Conservation (phyloP, 1,140 invertebrate species). For the Latrodectus geometricus region DNA sequence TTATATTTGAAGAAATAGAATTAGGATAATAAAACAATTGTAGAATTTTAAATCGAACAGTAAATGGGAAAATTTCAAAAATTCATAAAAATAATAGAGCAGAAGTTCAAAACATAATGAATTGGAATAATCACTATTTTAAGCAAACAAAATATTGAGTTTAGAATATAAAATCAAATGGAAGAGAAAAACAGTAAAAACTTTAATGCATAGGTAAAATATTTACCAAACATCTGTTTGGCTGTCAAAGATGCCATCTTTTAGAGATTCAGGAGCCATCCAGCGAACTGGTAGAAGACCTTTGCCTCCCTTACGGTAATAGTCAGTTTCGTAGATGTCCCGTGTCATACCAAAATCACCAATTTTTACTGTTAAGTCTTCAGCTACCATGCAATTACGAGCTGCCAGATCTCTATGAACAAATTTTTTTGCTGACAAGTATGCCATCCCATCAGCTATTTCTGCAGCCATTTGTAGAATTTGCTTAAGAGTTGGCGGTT, state of each 20-base stretch:
- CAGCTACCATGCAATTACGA: constrained; percentile 95
- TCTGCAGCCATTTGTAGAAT: constrained; percentile 89
- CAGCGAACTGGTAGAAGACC: constrained; percentile 83
- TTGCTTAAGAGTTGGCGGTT: constrained; percentile 66
- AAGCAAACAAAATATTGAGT: too few relatives aligned
- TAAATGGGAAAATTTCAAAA: too few relatives aligned
- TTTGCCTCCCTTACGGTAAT: constrained; percentile 91
- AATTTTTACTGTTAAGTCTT: constrained; percentile 93
- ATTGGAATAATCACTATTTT: too few relatives aligned
- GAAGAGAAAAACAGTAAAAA: too few relatives aligned
- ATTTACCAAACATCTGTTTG: constrained; percentile 94
- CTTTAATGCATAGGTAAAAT: too few relatives aligned
- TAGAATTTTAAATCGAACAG: too few relatives aligned
- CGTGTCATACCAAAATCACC: constrained; percentile 93
- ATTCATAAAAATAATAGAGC: too few relatives aligned
- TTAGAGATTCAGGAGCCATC: constrained; percentile 97
- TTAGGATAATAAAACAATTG: too few relatives aligned
- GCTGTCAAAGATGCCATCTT: constrained; percentile 94
- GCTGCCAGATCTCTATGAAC: constrained; percentile 97
- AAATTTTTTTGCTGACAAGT: constrained; percentile 92
- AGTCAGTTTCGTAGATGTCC: constrained; percentile 97
- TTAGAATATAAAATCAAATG: too few relatives aligned
- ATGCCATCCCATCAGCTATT: constrained; percentile 99
- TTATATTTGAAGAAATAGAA: too few relatives aligned
- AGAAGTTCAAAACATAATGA: too few relatives aligned